Percentiles rank a stretch among this genome's conserved stretches.
Evolutionary conservation across 2,888 invertebrate genomes (phyloP).

Genomic region (Gasteruption jaculator): DNA sequence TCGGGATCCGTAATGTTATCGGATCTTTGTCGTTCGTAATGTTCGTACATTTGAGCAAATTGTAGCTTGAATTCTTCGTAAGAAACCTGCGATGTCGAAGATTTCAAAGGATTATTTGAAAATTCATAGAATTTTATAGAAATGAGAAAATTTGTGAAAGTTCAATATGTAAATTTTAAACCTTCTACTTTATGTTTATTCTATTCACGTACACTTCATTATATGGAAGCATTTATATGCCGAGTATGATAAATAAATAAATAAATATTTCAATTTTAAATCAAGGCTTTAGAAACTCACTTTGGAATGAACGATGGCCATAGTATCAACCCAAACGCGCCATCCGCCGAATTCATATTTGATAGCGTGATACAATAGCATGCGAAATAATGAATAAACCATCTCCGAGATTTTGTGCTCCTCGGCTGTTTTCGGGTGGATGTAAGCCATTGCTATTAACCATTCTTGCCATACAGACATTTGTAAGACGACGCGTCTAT

Average conservation of each 20-base stretch:
- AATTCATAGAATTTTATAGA: too few species aligned
- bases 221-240: too few species aligned
- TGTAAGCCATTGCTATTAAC: constrained; percentile 97
- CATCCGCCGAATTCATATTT: constrained; percentile 99
- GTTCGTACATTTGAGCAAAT: constrained; percentile 96
- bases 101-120: constrained; percentile 7
- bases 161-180: too few species aligned
- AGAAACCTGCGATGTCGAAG: constrained; percentile 68
- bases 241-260: too few species aligned
- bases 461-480: constrained; percentile 99
- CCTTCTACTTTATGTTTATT: too few species aligned
- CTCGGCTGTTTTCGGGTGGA: constrained; percentile 91
- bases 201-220: too few species aligned
- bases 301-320: constrained; percentile 99
- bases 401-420: constrained; percentile 96
- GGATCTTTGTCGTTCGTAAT: constrained; percentile 88
- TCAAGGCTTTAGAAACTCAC: constrained; percentile 53
- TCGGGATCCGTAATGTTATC: constrained; percentile 95
- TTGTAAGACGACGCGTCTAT: constrained; percentile 93
- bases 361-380: constrained; percentile 97
- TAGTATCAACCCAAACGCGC: constrained; percentile 99
- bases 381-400: constrained; percentile 96
- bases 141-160: too few species aligned
- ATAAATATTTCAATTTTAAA: neutral
- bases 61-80: constrained; percentile 97